Conservation (phyloP, 2,797 vertebrate genomes). For the Octomys mimax region DNA sequence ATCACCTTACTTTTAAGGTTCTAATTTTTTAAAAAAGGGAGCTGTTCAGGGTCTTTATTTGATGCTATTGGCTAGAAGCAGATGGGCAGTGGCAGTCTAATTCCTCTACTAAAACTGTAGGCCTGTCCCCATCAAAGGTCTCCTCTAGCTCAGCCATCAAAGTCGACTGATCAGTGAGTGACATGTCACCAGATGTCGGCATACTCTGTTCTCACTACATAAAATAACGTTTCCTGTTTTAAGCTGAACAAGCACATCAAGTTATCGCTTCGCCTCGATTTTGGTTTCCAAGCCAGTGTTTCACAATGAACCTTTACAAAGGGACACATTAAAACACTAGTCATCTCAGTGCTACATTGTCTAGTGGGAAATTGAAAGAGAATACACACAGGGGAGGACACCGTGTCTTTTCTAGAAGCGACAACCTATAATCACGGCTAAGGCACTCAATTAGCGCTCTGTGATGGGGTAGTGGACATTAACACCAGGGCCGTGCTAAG, state of each 20-base stretch:
- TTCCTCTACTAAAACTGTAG: background rate
- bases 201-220: background rate
- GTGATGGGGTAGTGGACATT: slow-evolving; percentile 60
- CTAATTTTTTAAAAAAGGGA: slow-evolving; percentile 2
- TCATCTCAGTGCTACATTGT: slow-evolving; percentile 22
- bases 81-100: background rate
- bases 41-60: background rate
- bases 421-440: slow-evolving; percentile 62
- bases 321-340: slow-evolving; percentile 57
- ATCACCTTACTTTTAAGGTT: slow-evolving; percentile 51
- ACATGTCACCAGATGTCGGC: background rate
- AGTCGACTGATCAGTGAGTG: slow-evolving; percentile 38
- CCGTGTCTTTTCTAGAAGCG: slow-evolving; percentile 35
- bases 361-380: slow-evolving; percentile 65
- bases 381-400: background rate
- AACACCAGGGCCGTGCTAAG: slow-evolving; percentile 35
- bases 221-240: slow-evolving; percentile 50
- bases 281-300: slow-evolving; percentile 68
- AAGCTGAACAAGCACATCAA: slow-evolving; percentile 39
- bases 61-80: slow-evolving; percentile 6
- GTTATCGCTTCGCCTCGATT: slow-evolving; percentile 53
- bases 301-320: slow-evolving; percentile 58
- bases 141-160: slow-evolving; percentile 40
- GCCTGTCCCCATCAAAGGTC: slow-evolving; percentile 23
- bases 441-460: slow-evolving; percentile 70